Percentiles rank a stretch among this genome's conserved stretches.
phyloP scores from a whole-genome alignment of 1,140 invertebrate genomes.

The Bombus soroeensis region DNA sequence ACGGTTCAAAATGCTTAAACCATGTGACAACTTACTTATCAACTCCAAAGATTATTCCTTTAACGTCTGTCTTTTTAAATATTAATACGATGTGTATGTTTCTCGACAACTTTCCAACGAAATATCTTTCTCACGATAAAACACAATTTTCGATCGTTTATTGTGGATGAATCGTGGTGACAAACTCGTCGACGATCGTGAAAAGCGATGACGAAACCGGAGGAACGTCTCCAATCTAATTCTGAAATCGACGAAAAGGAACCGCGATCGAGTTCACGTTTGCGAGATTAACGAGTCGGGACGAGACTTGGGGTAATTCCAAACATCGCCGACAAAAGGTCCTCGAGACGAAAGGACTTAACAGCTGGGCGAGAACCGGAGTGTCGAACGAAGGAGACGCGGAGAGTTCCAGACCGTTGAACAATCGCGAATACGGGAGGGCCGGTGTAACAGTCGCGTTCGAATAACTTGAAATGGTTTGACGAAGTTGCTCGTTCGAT shows the following conservation, averaged over 20 bases:
- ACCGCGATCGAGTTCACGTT: constrained; percentile 31
- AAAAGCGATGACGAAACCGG: constrained; percentile 36
- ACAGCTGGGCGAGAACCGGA: neutral
- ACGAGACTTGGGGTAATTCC: constrained; percentile 24
- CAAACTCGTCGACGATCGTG: neutral
- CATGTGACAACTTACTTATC: too few relatives aligned
- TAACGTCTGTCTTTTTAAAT: too few relatives aligned
- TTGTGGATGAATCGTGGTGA: neutral
- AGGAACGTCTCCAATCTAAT: constrained; percentile 37
- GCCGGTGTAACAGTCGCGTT: neutral
- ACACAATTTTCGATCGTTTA: neutral
- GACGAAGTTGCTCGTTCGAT: neutral
- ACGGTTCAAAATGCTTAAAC: too few relatives aligned
- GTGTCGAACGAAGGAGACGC: neutral
- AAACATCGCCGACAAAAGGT: constrained; percentile 34
- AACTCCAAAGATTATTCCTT: too few relatives aligned
- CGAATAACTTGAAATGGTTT: constrained; percentile 9
- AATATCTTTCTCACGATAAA: neutral
- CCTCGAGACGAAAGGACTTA: constrained; percentile 15
- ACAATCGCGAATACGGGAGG: constrained; percentile 11
- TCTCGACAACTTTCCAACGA: neutral
- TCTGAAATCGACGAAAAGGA: constrained; percentile 46
- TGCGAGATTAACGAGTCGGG: constrained; percentile 35
- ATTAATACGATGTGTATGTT: too few relatives aligned
- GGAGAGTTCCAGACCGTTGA: constrained; percentile 15